Conservation (phyloP, 2,797 vertebrate genomes). For the Tragopan temminckii region DNA sequence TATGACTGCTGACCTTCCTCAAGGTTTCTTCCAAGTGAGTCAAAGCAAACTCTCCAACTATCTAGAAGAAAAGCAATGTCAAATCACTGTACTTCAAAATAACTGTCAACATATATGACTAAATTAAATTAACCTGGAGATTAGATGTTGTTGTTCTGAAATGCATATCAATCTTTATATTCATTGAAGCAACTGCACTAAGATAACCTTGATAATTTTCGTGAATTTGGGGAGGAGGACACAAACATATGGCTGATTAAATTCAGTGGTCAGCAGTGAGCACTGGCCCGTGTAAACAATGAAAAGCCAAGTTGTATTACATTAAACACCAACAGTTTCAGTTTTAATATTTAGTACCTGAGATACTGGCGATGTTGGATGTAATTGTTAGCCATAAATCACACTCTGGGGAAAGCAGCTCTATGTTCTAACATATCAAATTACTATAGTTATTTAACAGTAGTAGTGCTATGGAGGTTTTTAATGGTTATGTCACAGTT, state of each 20-base stretch:
- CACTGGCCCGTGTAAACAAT: not conserved
- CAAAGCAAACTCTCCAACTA: conserved; percentile 28
- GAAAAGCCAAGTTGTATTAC: not conserved
- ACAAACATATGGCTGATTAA: not conserved
- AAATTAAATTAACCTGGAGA: conserved; percentile 51
- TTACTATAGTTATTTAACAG: not conserved
- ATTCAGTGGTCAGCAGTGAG: not conserved
- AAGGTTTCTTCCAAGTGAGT: conserved; percentile 42
- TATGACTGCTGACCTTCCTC: conserved; percentile 40
- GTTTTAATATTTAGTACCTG: not conserved
- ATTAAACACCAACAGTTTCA: not conserved
- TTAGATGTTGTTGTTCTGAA: not conserved
- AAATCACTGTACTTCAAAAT: conserved; percentile 17
- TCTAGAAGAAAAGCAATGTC: not conserved
- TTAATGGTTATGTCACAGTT: not conserved
- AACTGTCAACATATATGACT: conserved; percentile 6
- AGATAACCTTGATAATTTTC: conserved; percentile 35
- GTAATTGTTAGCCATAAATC: not conserved
- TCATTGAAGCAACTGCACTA: not conserved
- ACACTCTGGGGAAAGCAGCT: not conserved
- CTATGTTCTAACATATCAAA: not conserved
- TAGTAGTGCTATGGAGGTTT: not conserved
- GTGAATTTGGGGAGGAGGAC: not conserved
- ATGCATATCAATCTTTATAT: not conserved
- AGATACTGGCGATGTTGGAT: not conserved